A percentile compares a stretch with the other conserved stretches of the same genome.
Conservation (phyloP, 2,797 vertebrate species). For the Lepus townsendii region DNA sequence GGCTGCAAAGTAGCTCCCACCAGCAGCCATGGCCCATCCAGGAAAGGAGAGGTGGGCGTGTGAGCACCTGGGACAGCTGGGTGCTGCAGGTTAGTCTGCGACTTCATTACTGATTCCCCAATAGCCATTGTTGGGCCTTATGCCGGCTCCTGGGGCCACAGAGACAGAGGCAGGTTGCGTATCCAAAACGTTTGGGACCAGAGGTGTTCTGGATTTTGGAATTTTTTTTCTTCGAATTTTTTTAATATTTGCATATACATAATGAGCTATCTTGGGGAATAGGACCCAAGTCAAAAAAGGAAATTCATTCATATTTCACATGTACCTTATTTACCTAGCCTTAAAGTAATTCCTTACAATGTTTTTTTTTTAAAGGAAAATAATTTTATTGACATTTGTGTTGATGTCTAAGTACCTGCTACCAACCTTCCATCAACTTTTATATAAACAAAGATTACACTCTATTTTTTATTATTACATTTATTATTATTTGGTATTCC, state of each 20-base stretch:
- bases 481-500: too few relatives aligned
- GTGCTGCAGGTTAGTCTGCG: background rate
- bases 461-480: too few relatives aligned
- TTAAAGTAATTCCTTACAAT: background rate
- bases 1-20: background rate
- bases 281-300: background rate
- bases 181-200: background rate
- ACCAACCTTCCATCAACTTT: too few relatives aligned
- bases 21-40: background rate
- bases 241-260: background rate
- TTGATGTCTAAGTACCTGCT: too few relatives aligned
- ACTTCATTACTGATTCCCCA: background rate
- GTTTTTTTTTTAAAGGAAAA: too few relatives aligned
- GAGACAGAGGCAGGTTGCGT: background rate
- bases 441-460: too few relatives aligned
- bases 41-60: background rate
- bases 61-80: background rate
- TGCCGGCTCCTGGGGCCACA: too few relatives aligned
- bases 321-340: background rate
- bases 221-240: background rate
- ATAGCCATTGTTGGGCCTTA: rapidly evolving
- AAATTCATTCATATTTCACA: background rate
- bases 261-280: background rate
- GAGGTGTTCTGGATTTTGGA: background rate
- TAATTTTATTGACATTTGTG: too few relatives aligned